Evolutionary conservation across 1,140 invertebrate genomes (phyloP).

Genomic region (Xylocopa sonorina): DNA sequence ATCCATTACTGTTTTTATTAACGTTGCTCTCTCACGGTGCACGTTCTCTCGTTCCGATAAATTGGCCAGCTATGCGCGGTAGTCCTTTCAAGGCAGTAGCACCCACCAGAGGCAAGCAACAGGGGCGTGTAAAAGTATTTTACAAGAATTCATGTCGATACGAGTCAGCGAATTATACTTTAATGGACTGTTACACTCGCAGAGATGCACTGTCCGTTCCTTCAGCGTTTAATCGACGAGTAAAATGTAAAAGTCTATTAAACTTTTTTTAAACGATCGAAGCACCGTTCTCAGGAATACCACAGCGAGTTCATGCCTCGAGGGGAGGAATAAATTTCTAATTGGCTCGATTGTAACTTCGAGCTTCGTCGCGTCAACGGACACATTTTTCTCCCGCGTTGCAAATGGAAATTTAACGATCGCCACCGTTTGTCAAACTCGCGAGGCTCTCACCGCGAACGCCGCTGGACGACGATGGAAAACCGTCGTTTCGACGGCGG

Average conservation of each 20-base stretch:
- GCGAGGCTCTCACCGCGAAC: too few species aligned
- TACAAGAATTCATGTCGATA: neutral
- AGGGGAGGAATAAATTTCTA: neutral
- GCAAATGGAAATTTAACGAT: too few species aligned
- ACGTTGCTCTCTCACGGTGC: neutral
- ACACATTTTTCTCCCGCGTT: too few species aligned
- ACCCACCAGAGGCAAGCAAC: neutral
- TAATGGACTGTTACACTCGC: neutral
- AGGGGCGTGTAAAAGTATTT: neutral
- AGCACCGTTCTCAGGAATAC: neutral
- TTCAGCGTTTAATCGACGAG: neutral
- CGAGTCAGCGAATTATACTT: neutral
- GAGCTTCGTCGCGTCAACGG: too few species aligned
- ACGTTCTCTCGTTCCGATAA: neutral
- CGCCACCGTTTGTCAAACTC: too few species aligned
- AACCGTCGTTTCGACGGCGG: too few species aligned
- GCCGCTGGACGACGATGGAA: too few species aligned
- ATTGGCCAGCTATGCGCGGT: neutral
- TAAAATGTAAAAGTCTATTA: neutral
- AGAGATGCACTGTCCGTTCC: neutral
- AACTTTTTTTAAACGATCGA: too few species aligned
- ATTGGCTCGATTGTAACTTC: neutral
- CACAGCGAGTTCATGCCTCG: neutral
- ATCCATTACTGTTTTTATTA: neutral
- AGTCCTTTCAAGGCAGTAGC: neutral